Conservation (phyloP, 37 sponge, comb jelly and placozoan genomes). For the Diacarnus erythraeanus region DNA sequence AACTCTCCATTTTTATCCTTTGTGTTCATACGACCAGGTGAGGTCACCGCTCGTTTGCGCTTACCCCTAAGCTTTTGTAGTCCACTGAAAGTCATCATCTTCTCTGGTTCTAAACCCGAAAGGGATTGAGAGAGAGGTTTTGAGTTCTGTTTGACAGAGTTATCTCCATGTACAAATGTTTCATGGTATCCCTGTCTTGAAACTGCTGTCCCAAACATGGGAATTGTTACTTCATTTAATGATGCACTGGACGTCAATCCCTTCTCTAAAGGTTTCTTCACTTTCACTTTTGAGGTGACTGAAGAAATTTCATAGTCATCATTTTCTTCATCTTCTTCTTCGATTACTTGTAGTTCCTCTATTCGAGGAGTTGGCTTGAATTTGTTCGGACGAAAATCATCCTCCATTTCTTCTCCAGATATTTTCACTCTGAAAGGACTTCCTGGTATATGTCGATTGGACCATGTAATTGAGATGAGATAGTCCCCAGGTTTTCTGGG, state of each 20-base stretch:
- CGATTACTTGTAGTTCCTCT: not conserved
- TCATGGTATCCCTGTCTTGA: slow-evolving; percentile 13
- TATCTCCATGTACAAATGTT: slow-evolving; percentile 1
- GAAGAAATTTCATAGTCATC: not conserved
- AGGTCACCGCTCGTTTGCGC: not conserved
- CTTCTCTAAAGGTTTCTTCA: not conserved
- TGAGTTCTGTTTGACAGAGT: not conserved
- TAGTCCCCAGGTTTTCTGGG: slow-evolving; percentile 81
- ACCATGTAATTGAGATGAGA: slow-evolving; percentile 83
- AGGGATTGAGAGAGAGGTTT: not conserved
- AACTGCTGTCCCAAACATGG: not conserved
- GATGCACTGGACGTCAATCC: not conserved
- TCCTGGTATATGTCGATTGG: slow-evolving; percentile 78
- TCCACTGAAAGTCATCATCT: slow-evolving; percentile 15
- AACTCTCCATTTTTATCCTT: not conserved
- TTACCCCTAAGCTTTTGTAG: slow-evolving; percentile 4
- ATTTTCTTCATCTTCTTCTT: slow-evolving; percentile 10
- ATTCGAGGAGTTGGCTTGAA: not conserved
- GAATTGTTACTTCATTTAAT: not conserved
- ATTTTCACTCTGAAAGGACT: slow-evolving; percentile 46
- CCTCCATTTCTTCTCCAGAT: not conserved
- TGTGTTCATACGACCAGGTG: not conserved
- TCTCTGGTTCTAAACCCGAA: not conserved
- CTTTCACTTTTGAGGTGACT: not conserved
- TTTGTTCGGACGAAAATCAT: not conserved